These are phyloP conservation scores for Alectoris magna DNA, from an alignment of 2,797 vertebrate species.

Conservation along the genomic window DNA sequence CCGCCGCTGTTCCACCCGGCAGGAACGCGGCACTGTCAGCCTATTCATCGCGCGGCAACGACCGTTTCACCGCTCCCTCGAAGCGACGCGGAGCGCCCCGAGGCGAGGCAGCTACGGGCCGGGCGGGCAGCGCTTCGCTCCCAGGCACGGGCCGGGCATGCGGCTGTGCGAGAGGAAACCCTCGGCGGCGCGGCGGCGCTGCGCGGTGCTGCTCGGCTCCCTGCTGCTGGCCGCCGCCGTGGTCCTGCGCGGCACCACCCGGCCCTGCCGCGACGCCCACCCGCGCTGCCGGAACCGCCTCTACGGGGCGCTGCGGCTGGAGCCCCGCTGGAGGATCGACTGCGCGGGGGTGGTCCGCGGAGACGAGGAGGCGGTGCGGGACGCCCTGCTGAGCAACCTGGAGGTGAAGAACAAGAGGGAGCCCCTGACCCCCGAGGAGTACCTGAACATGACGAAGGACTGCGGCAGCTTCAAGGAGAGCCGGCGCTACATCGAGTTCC, in stretches of 20 bases:
- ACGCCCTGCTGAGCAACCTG: not conserved
- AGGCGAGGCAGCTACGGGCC: not conserved
- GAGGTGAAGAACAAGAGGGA: not conserved
- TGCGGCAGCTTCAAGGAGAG: constrained; percentile 15
- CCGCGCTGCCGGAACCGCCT: not conserved
- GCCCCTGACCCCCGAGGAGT: not conserved
- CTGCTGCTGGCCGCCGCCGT: constrained; percentile 1
- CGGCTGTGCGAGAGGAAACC: not conserved
- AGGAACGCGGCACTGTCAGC: not conserved
- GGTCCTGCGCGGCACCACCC: not conserved
- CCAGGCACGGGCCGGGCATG: not conserved
- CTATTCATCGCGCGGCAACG: not conserved
- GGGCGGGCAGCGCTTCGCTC: not conserved
- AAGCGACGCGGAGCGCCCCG: fast-evolving
- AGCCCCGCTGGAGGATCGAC: not conserved
- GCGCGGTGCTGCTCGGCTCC: not conserved
- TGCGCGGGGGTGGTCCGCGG: constrained; percentile 46
- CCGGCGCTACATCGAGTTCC: constrained; percentile 45
- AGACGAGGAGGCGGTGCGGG: not conserved
- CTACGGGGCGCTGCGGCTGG: not conserved
- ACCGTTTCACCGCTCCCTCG: not conserved
- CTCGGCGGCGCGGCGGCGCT: not conserved
- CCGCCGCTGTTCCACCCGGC: not conserved
- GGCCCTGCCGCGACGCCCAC: not conserved
- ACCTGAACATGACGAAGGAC: constrained; percentile 48